These are phyloP conservation scores for Apaloderma vittatum DNA, from an alignment of 2,113 vertebrate genomes.

Conservation along the genomic window DNA sequence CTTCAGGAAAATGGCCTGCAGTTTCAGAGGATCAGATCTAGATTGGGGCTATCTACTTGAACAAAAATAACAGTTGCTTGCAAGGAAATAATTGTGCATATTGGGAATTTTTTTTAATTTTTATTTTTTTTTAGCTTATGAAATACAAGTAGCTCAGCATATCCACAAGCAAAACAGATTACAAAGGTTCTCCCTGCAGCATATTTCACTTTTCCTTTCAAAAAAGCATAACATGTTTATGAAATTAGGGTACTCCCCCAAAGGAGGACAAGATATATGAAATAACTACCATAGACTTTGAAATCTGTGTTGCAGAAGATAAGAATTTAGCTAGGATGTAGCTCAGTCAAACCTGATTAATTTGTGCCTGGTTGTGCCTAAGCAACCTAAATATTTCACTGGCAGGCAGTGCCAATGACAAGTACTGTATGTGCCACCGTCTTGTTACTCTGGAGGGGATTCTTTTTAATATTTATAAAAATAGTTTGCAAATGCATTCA, in stretches of 20 bases:
- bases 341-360: constrained; percentile 54
- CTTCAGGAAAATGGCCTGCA: accelerated
- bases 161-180: constrained; percentile 62
- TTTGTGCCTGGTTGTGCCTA: constrained; percentile 37
- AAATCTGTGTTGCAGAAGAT: constrained; percentile 51
- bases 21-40: not conserved
- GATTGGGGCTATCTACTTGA: not conserved
- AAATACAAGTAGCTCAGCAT: not conserved
- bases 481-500: not conserved
- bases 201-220: constrained; percentile 16
- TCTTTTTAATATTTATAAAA: constrained; percentile 62
- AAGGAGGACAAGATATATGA: constrained; percentile 29
- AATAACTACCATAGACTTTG: constrained; percentile 35
- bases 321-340: constrained; percentile 19
- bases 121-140: not conserved
- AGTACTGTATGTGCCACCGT: not conserved
- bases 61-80: not conserved
- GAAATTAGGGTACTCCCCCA: constrained; percentile 26
- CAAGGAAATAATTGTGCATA: not conserved
- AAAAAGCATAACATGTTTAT: constrained; percentile 35
- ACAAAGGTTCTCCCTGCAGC: constrained; percentile 18
- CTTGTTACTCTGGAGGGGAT: constrained; percentile 34
- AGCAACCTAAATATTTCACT: constrained; percentile 38
- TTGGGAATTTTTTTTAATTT: not conserved
- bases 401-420: not conserved